A percentile compares a stretch with the other conserved stretches of the same genome.
These are phyloP conservation scores for Lutraria lutraria DNA, from an alignment of 2,888 invertebrate genomes.

Conservation along the genomic window DNA sequence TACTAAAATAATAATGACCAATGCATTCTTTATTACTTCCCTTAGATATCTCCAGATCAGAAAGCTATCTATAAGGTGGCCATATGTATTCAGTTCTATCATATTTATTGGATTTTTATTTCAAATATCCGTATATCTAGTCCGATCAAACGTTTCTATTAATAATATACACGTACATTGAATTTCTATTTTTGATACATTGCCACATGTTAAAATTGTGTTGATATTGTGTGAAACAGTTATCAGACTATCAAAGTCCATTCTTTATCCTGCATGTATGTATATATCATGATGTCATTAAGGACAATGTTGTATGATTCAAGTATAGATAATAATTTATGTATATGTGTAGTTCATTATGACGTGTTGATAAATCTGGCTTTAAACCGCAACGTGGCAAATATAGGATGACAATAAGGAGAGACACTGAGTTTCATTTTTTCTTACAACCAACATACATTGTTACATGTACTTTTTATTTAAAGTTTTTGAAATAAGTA, in stretches of 20 bases:
- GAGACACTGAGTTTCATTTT: not conserved
- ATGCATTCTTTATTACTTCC: too few relatives aligned
- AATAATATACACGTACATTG: too few relatives aligned
- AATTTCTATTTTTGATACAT: not conserved
- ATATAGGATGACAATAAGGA: not conserved
- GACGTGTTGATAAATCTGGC: not conserved
- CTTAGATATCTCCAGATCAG: too few relatives aligned
- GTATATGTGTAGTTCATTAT: not conserved
- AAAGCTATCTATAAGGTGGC: too few relatives aligned
- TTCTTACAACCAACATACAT: not conserved
- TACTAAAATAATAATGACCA: too few relatives aligned
- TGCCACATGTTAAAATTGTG: not conserved
- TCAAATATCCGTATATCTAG: too few relatives aligned
- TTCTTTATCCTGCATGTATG: not conserved
- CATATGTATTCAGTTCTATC: too few relatives aligned
- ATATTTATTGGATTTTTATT: too few relatives aligned
- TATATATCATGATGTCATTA: not conserved
- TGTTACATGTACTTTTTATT: too few relatives aligned
- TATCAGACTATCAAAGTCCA: not conserved
- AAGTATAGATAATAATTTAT: not conserved
- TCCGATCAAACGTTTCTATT: too few relatives aligned
- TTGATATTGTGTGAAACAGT: not conserved
- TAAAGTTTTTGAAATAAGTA: too few relatives aligned
- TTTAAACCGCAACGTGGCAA: not conserved
- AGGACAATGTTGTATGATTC: not conserved